Evolutionary conservation across 2,888 invertebrate species (phyloP).

Genomic region (Conchocele bisecta): DNA sequence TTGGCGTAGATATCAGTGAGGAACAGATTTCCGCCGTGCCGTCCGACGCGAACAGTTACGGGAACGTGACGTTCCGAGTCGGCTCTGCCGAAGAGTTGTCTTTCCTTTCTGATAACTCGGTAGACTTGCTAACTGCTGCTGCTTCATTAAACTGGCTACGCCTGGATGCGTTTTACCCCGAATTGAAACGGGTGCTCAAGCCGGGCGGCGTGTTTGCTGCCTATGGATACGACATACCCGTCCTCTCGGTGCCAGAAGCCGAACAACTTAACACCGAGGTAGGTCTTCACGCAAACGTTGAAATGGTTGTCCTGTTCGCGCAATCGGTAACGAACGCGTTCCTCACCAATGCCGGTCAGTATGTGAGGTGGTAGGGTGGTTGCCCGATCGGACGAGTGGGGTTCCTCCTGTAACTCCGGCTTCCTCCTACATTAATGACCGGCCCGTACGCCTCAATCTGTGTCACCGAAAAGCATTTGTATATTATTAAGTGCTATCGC

Average conservation of each 20-base stretch:
- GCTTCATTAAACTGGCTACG: slow-evolving; percentile 84
- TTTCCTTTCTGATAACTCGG: slow-evolving; percentile 60
- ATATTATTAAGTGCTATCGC: no score
- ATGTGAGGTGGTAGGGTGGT: no score
- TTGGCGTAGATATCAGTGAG: slow-evolving; percentile 83
- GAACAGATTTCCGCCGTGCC: slow-evolving; percentile 64
- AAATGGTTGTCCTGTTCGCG: no score
- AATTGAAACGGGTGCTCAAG: slow-evolving; percentile 82
- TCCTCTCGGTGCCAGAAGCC: slow-evolving; percentile 55
- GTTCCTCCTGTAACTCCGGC: no score
- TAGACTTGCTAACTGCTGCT: slow-evolving; percentile 82
- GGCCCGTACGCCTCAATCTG: no score
- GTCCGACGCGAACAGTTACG: slow-evolving; percentile 48
- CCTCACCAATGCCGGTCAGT: no score
- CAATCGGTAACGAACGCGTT: no score
- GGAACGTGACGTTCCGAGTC: slow-evolving; percentile 73
- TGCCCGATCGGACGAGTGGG: no score
- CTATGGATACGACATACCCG: slow-evolving; percentile 68
- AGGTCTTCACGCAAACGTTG: no score
- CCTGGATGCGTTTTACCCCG: slow-evolving; percentile 81
- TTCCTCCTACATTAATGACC: no score
- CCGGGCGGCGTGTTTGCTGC: slow-evolving; percentile 82
- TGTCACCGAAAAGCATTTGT: no score
- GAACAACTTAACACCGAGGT: slow-evolving; percentile 43
- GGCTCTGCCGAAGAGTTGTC: slow-evolving; percentile 82